Evolutionary conservation across 2,113 vertebrate species (phyloP), one percentile per base, ranked within the genome.

Genomic region (Anhinga anhinga): DNA sequence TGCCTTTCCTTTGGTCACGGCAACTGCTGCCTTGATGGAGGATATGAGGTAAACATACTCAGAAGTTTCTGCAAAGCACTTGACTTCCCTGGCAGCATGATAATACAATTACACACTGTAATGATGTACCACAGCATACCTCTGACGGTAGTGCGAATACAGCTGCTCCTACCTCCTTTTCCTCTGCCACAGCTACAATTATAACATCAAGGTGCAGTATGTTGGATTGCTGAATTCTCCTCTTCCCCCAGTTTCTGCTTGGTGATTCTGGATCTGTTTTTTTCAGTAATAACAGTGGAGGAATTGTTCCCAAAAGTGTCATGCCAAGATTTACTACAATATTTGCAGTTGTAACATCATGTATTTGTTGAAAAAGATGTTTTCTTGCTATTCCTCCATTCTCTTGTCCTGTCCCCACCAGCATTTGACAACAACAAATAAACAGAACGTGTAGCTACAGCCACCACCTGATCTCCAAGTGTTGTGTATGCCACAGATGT

Each of bases 101-200:
- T 87, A 93, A 96, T 93, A 81, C 91, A 96, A 82, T 94, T 94
- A 84, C 93, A 95, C 86, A 63, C 72, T 40, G 44, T 78, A 90
- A 87, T 29, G 55, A 65, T 66, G 61, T 74, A 47, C 42, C 62
- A 47, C 50, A 38, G 86, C 77, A 38, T 50, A 81, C 29, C 66
- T 74, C 61, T 44, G 76, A 65, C 1, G 32, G 56, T 29, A 86
- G 61, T 34, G 38, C 3, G 15, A 81, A 63, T 63, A 52, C 52
- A 70, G 76, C 66, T 58, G 63, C 74, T 89, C 16, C 83, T 74
- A 45, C 55, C 59, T 59, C 34, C 56, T 86, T 88, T 45, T 79
- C 34, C 44, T 76, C 38, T 52, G 56, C 42, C 53, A 25, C 42
- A 83, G 63, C 76, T 73, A 70, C 82, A 86, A 29, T 76, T 76